Evolutionary conservation across 2,888 invertebrate species (phyloP).

Genomic region (Carterocephalus palaemon): DNA sequence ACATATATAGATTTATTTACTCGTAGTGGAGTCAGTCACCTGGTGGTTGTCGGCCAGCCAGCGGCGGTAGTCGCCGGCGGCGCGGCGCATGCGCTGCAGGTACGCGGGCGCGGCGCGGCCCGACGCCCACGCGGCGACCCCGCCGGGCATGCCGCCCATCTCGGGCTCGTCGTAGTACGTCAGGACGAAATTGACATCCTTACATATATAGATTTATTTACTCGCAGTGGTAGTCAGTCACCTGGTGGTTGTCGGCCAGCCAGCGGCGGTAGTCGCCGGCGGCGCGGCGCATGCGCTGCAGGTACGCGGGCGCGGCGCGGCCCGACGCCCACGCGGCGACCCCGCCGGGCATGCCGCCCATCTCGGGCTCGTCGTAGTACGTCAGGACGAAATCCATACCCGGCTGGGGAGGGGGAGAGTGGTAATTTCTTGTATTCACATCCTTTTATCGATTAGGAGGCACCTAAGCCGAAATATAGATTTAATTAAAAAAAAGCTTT

Average conservation of each 20-base stretch:
- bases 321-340: slow-evolving; percentile 89
- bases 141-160: slow-evolving; percentile 85
- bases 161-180: slow-evolving; percentile 95
- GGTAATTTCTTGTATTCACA: too few species aligned
- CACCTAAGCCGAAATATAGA: too few species aligned
- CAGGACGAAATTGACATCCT: slow-evolving; percentile 88
- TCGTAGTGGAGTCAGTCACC: background rate
- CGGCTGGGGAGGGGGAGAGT: slow-evolving; percentile 66
- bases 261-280: slow-evolving; percentile 78
- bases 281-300: slow-evolving; percentile 83
- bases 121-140: slow-evolving; percentile 89
- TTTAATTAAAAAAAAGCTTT: too few species aligned
- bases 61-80: slow-evolving; percentile 80
- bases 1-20: too few species aligned
- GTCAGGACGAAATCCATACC: slow-evolving; percentile 91
- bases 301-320: slow-evolving; percentile 87
- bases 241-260: slow-evolving; percentile 27
- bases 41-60: slow-evolving; percentile 35
- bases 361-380: slow-evolving; percentile 92
- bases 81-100: slow-evolving; percentile 82
- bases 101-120: slow-evolving; percentile 88
- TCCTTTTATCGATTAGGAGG: too few species aligned
- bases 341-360: slow-evolving; percentile 85
- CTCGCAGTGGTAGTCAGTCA: background rate
- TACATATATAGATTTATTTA: too few species aligned